These are phyloP conservation scores for Vombatus ursinus DNA, from an alignment of 2,113 vertebrate species.

Conservation along the genomic window DNA sequence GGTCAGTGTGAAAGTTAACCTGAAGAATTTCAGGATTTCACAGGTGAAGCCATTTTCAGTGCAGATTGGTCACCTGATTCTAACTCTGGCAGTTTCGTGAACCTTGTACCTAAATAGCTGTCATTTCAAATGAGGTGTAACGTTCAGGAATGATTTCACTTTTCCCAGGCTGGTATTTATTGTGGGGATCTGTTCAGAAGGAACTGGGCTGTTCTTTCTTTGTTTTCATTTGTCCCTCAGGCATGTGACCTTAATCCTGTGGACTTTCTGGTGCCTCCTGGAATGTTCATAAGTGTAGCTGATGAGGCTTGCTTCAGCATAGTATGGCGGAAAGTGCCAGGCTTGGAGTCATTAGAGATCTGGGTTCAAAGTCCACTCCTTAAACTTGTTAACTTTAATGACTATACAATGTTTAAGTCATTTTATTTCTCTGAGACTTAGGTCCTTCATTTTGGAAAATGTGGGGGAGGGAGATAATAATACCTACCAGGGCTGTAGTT, in stretches of 20 bases:
- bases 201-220: not conserved
- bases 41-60: not conserved
- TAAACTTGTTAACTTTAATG: not conserved
- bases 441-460: not conserved
- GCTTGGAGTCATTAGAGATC: not conserved
- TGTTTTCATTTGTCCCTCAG: not conserved
- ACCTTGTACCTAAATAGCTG: not conserved
- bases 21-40: slow-evolving; percentile 8
- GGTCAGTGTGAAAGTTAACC: not conserved
- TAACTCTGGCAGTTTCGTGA: not conserved
- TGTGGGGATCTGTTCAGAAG: not conserved
- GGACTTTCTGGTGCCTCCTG: not conserved
- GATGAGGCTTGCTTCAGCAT: not conserved
- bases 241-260: not conserved
- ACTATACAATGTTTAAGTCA: not conserved
- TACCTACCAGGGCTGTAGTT: not conserved
- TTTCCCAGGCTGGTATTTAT: not conserved
- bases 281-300: not conserved
- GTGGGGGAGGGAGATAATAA: not conserved
- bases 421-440: not conserved
- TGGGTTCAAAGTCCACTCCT: not conserved
- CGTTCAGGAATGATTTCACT: not conserved
- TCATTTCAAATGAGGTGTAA: not conserved
- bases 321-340: not conserved
- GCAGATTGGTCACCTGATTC: not conserved